These are phyloP conservation scores for Potamilus streckersoni DNA, from an alignment of 1,140 invertebrate genomes.

Conservation along the genomic window DNA sequence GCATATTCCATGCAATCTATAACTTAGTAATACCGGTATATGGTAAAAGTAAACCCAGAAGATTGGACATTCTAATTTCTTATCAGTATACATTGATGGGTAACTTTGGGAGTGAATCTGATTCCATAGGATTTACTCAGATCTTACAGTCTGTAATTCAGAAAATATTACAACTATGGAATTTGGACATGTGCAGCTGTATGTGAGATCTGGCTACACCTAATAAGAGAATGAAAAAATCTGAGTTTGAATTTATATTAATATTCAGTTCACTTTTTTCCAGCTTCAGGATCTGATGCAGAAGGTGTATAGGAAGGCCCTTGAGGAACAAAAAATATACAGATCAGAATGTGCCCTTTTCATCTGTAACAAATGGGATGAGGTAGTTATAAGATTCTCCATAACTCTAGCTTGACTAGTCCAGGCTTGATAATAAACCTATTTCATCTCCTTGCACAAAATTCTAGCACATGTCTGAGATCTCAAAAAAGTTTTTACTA, in stretches of 20 bases:
- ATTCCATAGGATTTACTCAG: neutral
- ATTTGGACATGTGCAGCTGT: neutral
- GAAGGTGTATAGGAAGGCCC: slow-evolving; percentile 33
- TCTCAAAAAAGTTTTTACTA: too few species aligned
- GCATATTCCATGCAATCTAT: too few species aligned
- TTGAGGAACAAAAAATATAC: slow-evolving; percentile 25
- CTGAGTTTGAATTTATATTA: neutral
- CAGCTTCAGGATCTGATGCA: slow-evolving; percentile 52
- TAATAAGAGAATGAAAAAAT: neutral
- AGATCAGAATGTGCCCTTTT: slow-evolving; percentile 52
- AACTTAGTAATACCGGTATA: too few species aligned
- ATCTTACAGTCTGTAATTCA: neutral
- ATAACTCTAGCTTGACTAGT: too few species aligned
- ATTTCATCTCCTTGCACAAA: too few species aligned
- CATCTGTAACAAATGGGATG: slow-evolving; percentile 61
- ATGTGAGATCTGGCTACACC: neutral
- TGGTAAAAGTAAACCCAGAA: too few species aligned
- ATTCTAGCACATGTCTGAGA: too few species aligned
- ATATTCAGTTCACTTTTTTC: slow-evolving; percentile 7
- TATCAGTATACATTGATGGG: neutral
- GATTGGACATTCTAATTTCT: too few species aligned
- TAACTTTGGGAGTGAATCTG: neutral
- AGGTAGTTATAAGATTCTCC: slow-evolving; percentile 17
- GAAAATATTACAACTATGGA: neutral
- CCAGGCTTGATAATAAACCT: too few species aligned